A percentile compares a stretch with the other conserved stretches of the same genome.
Evolutionary conservation across 2,113 vertebrate genomes (phyloP).

Genomic region (Epinephelus cyanopodus): DNA sequence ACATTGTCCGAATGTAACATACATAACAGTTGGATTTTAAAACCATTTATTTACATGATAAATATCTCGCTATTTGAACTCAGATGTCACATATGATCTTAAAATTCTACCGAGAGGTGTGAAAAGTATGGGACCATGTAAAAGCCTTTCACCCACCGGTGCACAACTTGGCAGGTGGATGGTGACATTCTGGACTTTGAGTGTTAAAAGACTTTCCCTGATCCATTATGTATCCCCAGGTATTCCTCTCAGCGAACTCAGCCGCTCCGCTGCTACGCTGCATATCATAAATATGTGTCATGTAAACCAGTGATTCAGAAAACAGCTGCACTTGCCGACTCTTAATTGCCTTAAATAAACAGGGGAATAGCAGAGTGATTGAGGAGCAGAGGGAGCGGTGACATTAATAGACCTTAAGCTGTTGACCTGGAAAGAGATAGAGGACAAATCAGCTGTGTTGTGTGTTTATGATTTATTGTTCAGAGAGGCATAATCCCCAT

Average conservation of each 20-base stretch:
- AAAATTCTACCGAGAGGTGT: too few relatives aligned
- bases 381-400: slow-evolving; percentile 31
- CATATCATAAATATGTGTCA: slow-evolving; percentile 50
- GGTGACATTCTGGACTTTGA: background rate
- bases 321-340: slow-evolving; percentile 39
- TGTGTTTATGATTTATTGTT: slow-evolving; percentile 59
- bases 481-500: slow-evolving; percentile 32
- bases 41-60: too few relatives aligned
- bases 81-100: too few relatives aligned
- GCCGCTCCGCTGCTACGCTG: background rate
- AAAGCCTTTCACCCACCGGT: background rate
- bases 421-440: slow-evolving; percentile 60
- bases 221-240: background rate
- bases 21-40: too few relatives aligned
- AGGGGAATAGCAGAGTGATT: slow-evolving; percentile 39
- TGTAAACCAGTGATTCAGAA: slow-evolving; percentile 53
- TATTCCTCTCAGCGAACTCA: background rate
- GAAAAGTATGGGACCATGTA: background rate
- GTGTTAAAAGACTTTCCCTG: background rate
- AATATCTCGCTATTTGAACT: too few relatives aligned
- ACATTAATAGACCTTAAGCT: slow-evolving; percentile 58
- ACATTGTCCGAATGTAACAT: too few relatives aligned
- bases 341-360: slow-evolving; percentile 66
- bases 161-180: background rate
- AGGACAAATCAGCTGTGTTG: slow-evolving; percentile 48